phyloP scores from a whole-genome alignment of 2,888 invertebrate genomes.

The Cordilura impudica region DNA sequence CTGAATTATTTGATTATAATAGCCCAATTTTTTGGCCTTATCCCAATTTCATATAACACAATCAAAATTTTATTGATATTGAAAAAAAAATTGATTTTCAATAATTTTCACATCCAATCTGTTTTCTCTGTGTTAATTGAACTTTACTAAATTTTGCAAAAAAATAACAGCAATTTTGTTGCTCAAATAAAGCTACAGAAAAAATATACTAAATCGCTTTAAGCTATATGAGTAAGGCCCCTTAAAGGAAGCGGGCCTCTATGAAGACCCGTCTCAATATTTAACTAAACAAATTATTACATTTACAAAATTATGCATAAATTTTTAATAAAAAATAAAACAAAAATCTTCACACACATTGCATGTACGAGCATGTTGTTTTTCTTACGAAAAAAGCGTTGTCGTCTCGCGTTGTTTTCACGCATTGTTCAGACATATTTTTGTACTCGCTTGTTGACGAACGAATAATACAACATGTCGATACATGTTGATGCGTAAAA shows the following conservation, averaged over 20 bases:
- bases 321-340: slow-evolving; percentile 24
- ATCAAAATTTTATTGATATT: too few species aligned
- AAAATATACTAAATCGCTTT: background rate
- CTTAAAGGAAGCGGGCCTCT: background rate
- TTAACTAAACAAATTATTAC: slow-evolving; percentile 53
- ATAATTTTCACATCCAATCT: too few species aligned
- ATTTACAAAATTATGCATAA: slow-evolving; percentile 59
- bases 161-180: too few species aligned
- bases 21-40: too few species aligned
- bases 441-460: slow-evolving; percentile 17
- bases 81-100: too few species aligned
- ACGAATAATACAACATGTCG: slow-evolving; percentile 44
- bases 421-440: slow-evolving; percentile 60
- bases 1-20: too few species aligned
- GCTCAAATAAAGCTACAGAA: too few species aligned
- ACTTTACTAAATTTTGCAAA: too few species aligned
- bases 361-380: slow-evolving; percentile 26
- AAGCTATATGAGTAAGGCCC: background rate
- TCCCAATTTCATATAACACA: too few species aligned
- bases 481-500: slow-evolving; percentile 66
- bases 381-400: slow-evolving; percentile 36
- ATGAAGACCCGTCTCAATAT: background rate
- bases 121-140: too few species aligned
- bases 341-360: slow-evolving; percentile 4
- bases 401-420: slow-evolving; percentile 60